Evolutionary conservation across 2,888 invertebrate genomes (phyloP).

Genomic region (Leptinotarsa rubiginosa): DNA sequence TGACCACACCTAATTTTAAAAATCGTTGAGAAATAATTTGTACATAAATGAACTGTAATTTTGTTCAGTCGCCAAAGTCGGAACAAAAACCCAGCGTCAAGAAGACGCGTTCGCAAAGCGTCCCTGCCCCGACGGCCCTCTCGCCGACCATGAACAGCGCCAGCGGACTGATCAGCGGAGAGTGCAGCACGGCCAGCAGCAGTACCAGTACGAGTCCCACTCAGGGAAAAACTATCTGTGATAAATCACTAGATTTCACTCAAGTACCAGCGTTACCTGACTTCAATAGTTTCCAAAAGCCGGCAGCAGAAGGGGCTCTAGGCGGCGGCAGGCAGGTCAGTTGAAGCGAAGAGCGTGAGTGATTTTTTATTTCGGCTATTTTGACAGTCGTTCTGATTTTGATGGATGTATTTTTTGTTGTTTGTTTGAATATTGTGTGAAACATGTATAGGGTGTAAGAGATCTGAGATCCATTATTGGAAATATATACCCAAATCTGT

Average conservation of each 20-base stretch:
- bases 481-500: too few relatives aligned
- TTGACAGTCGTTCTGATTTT: not conserved
- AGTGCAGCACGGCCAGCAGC: slow-evolving; percentile 67
- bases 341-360: not conserved
- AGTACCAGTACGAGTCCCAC: slow-evolving; percentile 54
- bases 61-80: slow-evolving; percentile 52
- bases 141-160: slow-evolving; percentile 36
- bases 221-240: slow-evolving; percentile 62
- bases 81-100: slow-evolving; percentile 55
- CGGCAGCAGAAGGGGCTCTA: slow-evolving; percentile 48
- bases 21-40: too few relatives aligned
- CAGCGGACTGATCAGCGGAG: slow-evolving; percentile 36
- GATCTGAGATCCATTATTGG: too few relatives aligned
- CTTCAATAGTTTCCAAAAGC: slow-evolving; percentile 66
- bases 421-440: too few relatives aligned
- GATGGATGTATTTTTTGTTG: too few relatives aligned
- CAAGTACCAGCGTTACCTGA: slow-evolving; percentile 65
- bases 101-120: slow-evolving; percentile 53
- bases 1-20: too few relatives aligned
- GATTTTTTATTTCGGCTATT: not conserved
- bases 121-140: slow-evolving; percentile 58
- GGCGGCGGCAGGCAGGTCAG: slow-evolving; percentile 34
- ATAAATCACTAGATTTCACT: slow-evolving; percentile 64
- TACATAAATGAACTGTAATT: not conserved
- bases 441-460: too few relatives aligned